Base-by-base conservation (phyloP, 2,888 invertebrate genomes). In the Mechanitis mazaeus region DNA sequence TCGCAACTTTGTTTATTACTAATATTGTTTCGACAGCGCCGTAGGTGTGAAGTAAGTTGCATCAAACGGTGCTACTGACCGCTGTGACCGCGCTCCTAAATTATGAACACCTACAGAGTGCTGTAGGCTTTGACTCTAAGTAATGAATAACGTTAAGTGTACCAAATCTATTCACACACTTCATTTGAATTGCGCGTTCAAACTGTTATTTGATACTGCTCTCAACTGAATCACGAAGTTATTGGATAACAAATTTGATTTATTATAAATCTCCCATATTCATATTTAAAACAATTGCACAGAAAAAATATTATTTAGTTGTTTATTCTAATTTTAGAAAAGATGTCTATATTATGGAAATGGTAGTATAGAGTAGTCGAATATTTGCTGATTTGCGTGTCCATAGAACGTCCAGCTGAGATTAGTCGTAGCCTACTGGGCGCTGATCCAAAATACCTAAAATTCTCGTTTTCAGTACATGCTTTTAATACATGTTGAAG, bases 21-120 rank as follows among this genome's bases (percentile, higher is more conserved):
- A 28, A 45, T 55, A 60, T 58, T 75, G 75, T 76, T 79, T 78
- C 69, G 72, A 73, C 70, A 74, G 68, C 54, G 56, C 59, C 68
- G 83, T 84, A 80, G 81, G 83, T 75, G 81, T 76, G 68, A 72
- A 83, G 85, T 85, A 85, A 79, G 83, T 86, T 85, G 85, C 86
- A 80, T 80, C 84, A 86, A 60, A 64, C 53, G 64, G 73, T 74
- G 76, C 60, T 53, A 46, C 60, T 60, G 45, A 45, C 60, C 62
- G 59, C 57, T 59, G 60, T 20, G 20, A 20, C 20, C 54, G 60
- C 62, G 46, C 55, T 62, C 61, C 58, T 67, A 66, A 66, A 66
- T 66, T 62, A 64, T 64, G 33, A 35, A 63, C 67, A 60, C 62
- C 66, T 50, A 67, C 64, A 35, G 55, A 46, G 9, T 56, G 56